Base-by-base conservation (phyloP, 2,888 invertebrate species). In the Bembecia ichneumoniformis region DNA sequence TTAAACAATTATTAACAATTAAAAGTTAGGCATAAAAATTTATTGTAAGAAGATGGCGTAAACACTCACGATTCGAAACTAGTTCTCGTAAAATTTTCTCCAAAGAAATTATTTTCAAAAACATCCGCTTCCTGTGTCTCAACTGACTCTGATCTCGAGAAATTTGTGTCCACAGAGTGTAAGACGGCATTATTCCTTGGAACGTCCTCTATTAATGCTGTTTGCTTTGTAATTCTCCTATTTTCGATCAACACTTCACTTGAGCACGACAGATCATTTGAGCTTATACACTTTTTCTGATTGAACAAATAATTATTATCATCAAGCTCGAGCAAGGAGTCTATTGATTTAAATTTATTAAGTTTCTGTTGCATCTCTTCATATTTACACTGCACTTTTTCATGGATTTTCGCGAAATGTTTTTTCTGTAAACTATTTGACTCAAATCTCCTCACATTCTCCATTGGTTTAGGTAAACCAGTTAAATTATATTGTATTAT, bases 31-130 rank as follows among this genome's bases (percentile, higher is more conserved):
- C 7, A 28, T 28, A 28, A 7, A 7, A 28, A 28, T 28, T 28
- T 7, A 28, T 28, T 28, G 28, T 28, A 28, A 28, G 20, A 28
- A 28, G 1, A 7, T 28, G 7, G 7, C 1, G 20, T 5, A 28
- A 28, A 50, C 54, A 83, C 84, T 79, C 66, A 84, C 84, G 82
- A 83, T 66, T 83, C 84, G 14, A 76, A 54, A 52, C 82, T 82
- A 7, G 64, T 58, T 52, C 57, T 68, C 10, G 65, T 60, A 47
- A 68, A 64, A 16, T 69, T 59, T 3, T 68, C 64, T n/a, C 57
- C 63, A 35, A 76, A 72, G 53, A 74, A 67, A 9, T 53, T 58
- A 47, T 63, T 54, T 36, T 58, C 52, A 17, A 56, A 54, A 13
- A 55, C 58, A 46, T 28, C 28, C 9, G 2, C 28, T 28, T 28